Percentiles rank a stretch among this genome's conserved stretches.
Conservation (phyloP, 2,113 vertebrate species). For the Camelus bactrianus region DNA sequence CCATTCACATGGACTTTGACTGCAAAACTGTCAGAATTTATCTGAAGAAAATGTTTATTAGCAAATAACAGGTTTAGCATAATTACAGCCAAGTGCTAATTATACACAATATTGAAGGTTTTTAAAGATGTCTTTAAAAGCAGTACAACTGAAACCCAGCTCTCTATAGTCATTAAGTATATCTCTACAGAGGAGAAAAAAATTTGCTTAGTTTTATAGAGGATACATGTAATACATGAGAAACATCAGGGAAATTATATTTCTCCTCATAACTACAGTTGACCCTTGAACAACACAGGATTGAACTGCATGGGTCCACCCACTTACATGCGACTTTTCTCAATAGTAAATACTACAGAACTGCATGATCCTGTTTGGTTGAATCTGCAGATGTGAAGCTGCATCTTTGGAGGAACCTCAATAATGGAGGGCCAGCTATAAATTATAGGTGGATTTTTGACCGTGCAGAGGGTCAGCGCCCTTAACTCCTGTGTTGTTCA, state of each 20-base stretch:
- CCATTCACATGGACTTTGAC: not conserved
- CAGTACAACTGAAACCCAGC: not conserved
- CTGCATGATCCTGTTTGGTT: not conserved
- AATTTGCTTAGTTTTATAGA: not conserved
- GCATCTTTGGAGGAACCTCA: not conserved
- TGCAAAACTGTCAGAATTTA: not conserved
- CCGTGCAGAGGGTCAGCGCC: not conserved
- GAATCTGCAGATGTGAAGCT: not conserved
- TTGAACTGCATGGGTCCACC: not conserved
- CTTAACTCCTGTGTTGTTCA: not conserved
- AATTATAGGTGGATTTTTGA: not conserved
- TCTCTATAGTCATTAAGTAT: not conserved
- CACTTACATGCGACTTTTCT: not conserved
- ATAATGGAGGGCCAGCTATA: not conserved
- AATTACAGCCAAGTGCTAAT: not conserved
- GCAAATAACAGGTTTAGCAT: constrained; percentile 3
- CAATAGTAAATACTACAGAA: not conserved
- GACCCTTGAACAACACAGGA: not conserved
- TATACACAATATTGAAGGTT: not conserved
- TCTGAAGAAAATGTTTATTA: not conserved
- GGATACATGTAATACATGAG: not conserved
- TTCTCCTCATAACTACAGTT: not conserved
- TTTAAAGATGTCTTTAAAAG: not conserved
- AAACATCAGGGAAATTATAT: not conserved
- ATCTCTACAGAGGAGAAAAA: not conserved